These are phyloP conservation scores for Drosophila aff. DNA, from an alignment of 1,140 invertebrate species.

Conservation along the genomic window DNA sequence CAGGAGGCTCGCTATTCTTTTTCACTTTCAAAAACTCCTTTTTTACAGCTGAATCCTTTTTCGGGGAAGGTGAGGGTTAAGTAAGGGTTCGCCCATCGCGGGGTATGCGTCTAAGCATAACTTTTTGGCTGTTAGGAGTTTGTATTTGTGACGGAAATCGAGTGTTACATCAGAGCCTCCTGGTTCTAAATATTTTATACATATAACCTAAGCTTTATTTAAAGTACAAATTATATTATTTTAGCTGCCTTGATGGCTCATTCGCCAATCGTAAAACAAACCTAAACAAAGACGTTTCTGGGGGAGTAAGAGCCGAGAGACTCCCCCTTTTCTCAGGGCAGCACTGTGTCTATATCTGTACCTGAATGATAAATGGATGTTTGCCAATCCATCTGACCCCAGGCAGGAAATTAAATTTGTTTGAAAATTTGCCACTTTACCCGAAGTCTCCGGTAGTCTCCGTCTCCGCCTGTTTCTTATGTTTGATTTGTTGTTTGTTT, in stretches of 20 bases:
- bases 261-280: not conserved
- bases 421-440: conserved; percentile 39
- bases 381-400: conserved; percentile 34
- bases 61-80: conserved; percentile 9
- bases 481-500: conserved; percentile 19
- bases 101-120: too few relatives aligned
- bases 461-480: not conserved
- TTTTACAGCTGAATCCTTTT: conserved; percentile 16
- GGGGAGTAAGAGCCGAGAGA: not conserved
- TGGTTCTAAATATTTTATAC: too few relatives aligned
- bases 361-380: conserved; percentile 37
- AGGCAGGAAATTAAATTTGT: conserved; percentile 47
- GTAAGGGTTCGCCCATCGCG: not conserved
- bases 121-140: too few relatives aligned
- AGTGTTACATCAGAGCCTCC: not conserved
- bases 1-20: conserved; percentile 28
- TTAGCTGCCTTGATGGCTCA: not conserved
- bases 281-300: not conserved
- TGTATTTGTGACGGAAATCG: not conserved
- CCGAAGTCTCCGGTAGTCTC: not conserved
- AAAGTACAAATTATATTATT: not conserved
- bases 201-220: not conserved
- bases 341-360: not conserved
- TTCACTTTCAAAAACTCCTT: conserved; percentile 17
- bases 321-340: conserved; percentile 1